Percentiles rank a stretch among this genome's conserved stretches.
Conservation (phyloP, 2,113 vertebrate species). For the Manacus vitellinus region DNA sequence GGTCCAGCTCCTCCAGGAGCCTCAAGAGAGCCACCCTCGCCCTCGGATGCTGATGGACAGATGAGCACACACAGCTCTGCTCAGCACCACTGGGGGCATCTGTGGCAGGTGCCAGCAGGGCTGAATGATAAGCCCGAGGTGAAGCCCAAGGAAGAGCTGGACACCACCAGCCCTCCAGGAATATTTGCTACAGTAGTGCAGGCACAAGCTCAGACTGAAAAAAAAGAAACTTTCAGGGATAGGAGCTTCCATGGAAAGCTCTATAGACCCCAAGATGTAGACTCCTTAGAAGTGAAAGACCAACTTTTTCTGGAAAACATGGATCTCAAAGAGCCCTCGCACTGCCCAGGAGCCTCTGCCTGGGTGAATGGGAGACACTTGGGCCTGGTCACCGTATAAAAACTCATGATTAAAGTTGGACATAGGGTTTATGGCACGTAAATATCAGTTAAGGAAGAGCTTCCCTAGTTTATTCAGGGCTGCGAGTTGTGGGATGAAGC, state of each 20-base stretch:
- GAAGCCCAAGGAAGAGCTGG: neutral
- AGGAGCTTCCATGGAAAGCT: neutral
- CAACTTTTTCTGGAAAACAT: neutral
- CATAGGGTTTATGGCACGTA: neutral
- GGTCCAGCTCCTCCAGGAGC: rapidly evolving
- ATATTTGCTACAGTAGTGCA: neutral
- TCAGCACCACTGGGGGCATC: rapidly evolving
- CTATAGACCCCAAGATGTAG: neutral
- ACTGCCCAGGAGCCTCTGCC: neutral
- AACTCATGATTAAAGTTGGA: neutral
- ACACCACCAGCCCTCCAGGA: neutral
- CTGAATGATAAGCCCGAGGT: neutral
- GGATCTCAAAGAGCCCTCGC: neutral
- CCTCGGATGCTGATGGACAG: neutral
- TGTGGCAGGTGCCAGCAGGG: neutral
- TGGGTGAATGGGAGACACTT: neutral
- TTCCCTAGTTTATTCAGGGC: neutral
- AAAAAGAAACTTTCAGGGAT: neutral
- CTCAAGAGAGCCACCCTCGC: rapidly evolving
- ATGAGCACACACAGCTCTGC: neutral
- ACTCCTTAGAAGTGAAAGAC: neutral
- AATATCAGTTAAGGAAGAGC: neutral
- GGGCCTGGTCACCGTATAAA: neutral
- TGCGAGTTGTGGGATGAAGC: neutral
- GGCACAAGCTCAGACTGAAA: neutral